Base-by-base conservation (phyloP, 2,113 vertebrate species). In the Planiliza haematocheilus region DNA sequence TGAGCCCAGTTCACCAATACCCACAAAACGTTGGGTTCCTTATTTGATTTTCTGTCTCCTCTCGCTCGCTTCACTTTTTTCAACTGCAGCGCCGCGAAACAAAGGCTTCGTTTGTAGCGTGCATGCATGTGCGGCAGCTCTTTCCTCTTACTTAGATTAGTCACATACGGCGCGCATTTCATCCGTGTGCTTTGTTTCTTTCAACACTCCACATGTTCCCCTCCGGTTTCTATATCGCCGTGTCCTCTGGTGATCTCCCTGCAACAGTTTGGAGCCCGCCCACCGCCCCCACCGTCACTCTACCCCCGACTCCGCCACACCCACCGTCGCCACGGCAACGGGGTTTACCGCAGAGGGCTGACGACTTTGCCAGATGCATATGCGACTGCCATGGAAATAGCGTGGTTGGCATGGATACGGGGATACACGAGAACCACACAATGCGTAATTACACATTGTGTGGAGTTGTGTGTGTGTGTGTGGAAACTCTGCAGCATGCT, bases 321-420 rank as follows among this genome's bases (percentile, higher is more conserved):
- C 87, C 82, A 82, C 79, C 0, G 72, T 91, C 4, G n/a, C 83
- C 9, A 83, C 68, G 63, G 71, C 76, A 85, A 89, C 73, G 34
- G 63, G 84, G 57, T 78, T 91, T 85, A 86, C 91, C 86, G 73
- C 69, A 82, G 45, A 43, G 16, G 70, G 18, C 10, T 60, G 67
- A 88, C 82, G 82, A 84, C 72, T 85, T 82, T 75, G 70, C 79
- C 89, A 86, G 86, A 88, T 78, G 79, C 18, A 64, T 76, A 71
- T 81, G 79, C 42, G 55, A 24, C 70, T 62, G 68, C 70, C 13
- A 7, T 77, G 76, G 83, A 91, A 88, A 88, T 61, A 66, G 72
- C 11, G 63, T 24, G 21, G 87, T 90, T 72, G 74, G 86, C 78
- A 82, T 82, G 83, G 90, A 60, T 34, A 90, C 68, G 0, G 36